Conservation (phyloP, 2,888 invertebrate species). For the Sarcophaga caerulescens region DNA sequence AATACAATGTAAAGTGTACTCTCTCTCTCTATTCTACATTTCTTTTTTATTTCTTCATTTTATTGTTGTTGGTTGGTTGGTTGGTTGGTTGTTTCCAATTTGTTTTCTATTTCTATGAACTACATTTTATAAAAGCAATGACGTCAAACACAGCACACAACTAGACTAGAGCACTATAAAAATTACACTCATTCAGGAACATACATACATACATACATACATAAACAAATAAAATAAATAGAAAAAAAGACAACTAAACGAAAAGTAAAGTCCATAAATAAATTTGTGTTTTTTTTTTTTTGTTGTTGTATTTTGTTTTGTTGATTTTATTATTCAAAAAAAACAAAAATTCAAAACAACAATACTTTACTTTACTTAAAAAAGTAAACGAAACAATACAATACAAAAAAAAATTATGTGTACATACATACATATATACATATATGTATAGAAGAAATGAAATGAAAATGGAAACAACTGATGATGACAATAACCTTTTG, state of each 20-base stretch:
- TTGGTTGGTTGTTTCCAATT: slow-evolving; percentile 7
- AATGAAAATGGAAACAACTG: slow-evolving; percentile 36
- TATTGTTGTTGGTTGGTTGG: too few species aligned
- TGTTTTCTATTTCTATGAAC: slow-evolving; percentile 54
- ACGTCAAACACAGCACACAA: slow-evolving; percentile 61
- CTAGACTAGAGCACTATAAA: slow-evolving; percentile 25
- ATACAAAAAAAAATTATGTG: background rate
- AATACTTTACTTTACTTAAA: background rate
- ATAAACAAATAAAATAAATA: slow-evolving; percentile 27
- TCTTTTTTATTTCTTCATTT: too few species aligned
- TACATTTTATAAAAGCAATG: slow-evolving; percentile 56
- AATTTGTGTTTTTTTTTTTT: background rate
- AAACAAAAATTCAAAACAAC: slow-evolving; percentile 27
- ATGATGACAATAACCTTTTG: slow-evolving; percentile 68
- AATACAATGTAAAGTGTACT: background rate
- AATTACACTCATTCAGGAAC: slow-evolving; percentile 1
- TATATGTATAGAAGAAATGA: background rate
- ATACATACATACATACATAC: slow-evolving; percentile 8
- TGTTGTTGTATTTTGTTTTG: background rate
- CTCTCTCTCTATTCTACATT: too few species aligned
- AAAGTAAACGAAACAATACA: background rate
- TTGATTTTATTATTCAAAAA: background rate
- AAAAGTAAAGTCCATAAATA: slow-evolving; percentile 20
- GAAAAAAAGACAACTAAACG: slow-evolving; percentile 30
- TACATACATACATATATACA: too few species aligned